These are phyloP conservation scores for Rhysida immarginata DNA, from an alignment of 1,140 invertebrate genomes.

Conservation along the genomic window DNA sequence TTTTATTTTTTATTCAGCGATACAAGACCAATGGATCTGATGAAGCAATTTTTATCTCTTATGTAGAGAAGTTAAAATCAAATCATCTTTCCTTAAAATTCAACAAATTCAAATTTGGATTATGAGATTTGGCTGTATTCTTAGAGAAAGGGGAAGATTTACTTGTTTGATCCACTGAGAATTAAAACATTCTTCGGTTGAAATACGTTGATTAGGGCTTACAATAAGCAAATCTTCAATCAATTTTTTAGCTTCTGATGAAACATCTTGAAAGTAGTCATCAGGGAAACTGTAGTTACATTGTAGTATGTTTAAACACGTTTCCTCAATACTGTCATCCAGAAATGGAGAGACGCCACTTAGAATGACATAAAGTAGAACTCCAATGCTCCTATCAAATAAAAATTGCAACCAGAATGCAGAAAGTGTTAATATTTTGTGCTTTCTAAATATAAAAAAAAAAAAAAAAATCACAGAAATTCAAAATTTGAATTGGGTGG, in stretches of 20 bases:
- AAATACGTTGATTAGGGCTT: constrained; percentile 37
- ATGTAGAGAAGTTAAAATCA: too few species aligned
- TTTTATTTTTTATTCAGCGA: too few species aligned
- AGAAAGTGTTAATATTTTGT: not conserved
- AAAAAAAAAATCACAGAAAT: too few species aligned
- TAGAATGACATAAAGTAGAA: constrained; percentile 60
- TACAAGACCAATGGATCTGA: too few species aligned
- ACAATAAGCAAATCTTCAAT: constrained; percentile 45
- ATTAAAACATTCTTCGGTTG: constrained; percentile 37
- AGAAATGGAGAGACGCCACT: constrained; percentile 63
- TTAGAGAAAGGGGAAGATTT: too few species aligned
- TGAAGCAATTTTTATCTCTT: too few species aligned
- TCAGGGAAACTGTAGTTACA: constrained; percentile 66
- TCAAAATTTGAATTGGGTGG: not conserved
- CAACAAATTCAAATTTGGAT: too few species aligned
- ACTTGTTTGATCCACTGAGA: constrained; percentile 35
- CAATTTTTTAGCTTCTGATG: constrained; percentile 50
- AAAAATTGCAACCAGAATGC: not conserved
- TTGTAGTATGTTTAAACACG: constrained; percentile 62
- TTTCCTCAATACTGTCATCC: constrained; percentile 67
- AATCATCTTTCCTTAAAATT: too few species aligned
- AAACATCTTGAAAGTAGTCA: constrained; percentile 56
- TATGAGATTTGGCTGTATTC: too few species aligned
- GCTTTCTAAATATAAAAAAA: not conserved
- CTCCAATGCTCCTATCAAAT: constrained; percentile 45